A percentile compares a stretch with the other conserved stretches of the same genome.
These are phyloP conservation scores for Exocentrus adspersus DNA, from an alignment of 2,888 invertebrate genomes.

Conservation along the genomic window DNA sequence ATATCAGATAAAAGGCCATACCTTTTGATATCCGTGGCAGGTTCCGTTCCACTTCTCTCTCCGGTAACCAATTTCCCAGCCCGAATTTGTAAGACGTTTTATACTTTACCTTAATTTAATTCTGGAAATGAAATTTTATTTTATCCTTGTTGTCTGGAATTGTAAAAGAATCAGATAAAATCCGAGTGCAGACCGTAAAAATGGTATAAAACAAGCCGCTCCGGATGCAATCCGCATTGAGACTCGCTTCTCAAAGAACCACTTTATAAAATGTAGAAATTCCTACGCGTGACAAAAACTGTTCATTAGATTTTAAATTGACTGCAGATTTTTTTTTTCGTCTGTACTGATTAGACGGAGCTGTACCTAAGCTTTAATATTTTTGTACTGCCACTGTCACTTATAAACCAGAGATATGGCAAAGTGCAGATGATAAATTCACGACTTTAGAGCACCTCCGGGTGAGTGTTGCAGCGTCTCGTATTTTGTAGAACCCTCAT, in stretches of 20 bases:
- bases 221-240: background rate
- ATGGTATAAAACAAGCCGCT: background rate
- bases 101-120: slow-evolving; percentile 6
- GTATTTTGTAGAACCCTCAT: slow-evolving; percentile 6
- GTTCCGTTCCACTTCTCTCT: background rate
- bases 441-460: slow-evolving; percentile 19
- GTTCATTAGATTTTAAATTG: too few relatives aligned
- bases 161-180: slow-evolving; percentile 2
- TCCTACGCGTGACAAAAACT: too few relatives aligned
- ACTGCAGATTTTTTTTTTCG: too few relatives aligned
- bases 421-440: slow-evolving; percentile 29
- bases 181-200: background rate
- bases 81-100: background rate
- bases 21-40: background rate
- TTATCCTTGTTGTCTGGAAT: background rate
- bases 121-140: slow-evolving; percentile 5
- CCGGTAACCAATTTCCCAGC: background rate
- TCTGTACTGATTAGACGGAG: too few relatives aligned
- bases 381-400: too few relatives aligned
- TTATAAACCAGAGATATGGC: too few relatives aligned
- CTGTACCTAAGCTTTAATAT: too few relatives aligned
- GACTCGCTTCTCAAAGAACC: background rate
- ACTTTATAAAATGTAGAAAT: too few relatives aligned
- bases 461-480: slow-evolving; percentile 17
- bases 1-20: too few relatives aligned